phyloP scores from a whole-genome alignment of 2,113 vertebrate genomes.

The Charadrius vociferus region DNA sequence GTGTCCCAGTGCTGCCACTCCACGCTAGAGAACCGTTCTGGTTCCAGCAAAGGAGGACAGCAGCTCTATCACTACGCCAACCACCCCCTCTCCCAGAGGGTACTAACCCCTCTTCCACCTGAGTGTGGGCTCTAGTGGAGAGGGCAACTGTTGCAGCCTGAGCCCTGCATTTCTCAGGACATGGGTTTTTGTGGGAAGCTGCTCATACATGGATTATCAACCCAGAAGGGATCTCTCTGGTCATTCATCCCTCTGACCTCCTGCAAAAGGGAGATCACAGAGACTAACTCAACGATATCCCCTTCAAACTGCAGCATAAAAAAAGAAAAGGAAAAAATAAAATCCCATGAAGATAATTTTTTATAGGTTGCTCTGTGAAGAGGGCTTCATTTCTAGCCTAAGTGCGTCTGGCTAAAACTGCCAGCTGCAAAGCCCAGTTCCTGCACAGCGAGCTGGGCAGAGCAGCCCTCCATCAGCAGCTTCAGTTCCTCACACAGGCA shows the following conservation, averaged over 20 bases:
- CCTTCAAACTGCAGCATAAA: neutral
- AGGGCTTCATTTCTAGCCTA: neutral
- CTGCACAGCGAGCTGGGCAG: neutral
- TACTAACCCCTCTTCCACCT: neutral
- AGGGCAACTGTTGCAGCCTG: neutral
- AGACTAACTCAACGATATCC: neutral
- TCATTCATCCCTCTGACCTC: neutral
- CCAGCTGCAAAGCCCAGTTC: neutral
- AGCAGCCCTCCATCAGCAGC: neutral
- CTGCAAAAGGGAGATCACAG: neutral
- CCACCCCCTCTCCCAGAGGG: neutral
- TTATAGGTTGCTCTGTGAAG: neutral
- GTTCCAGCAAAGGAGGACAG: neutral
- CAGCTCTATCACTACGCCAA: neutral
- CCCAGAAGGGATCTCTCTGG: neutral
- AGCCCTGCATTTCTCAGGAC: neutral
- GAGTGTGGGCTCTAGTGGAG: neutral
- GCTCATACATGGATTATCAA: neutral
- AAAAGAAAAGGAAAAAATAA: neutral
- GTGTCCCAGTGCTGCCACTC: accelerated
- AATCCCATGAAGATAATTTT: neutral
- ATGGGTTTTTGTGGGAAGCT: neutral
- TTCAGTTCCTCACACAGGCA: neutral
- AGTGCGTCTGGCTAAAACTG: neutral
- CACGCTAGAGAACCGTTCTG: neutral